These are phyloP conservation scores for Clavelina lepadiformis DNA, from an alignment of 23 tunicate genomes.

Conservation along the genomic window DNA sequence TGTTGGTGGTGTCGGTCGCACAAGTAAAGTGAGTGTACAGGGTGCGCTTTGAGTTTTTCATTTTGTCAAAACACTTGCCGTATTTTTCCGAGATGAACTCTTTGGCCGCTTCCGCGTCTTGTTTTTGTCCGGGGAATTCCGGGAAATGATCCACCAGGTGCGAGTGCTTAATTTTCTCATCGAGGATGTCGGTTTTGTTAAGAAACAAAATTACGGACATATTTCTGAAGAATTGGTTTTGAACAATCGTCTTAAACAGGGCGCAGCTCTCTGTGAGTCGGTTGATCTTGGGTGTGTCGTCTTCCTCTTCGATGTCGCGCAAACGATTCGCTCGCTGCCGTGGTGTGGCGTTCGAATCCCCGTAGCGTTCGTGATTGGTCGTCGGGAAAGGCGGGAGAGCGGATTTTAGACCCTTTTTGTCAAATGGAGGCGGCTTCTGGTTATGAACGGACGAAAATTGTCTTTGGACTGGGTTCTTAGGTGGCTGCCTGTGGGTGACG, in stretches of 20 bases:
- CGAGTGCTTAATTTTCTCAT: slow-evolving; percentile 68
- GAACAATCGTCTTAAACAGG: slow-evolving; percentile 71
- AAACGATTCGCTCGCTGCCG: neutral
- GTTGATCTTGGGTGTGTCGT: slow-evolving; percentile 26
- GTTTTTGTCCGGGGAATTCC: slow-evolving; percentile 39
- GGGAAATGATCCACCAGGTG: slow-evolving; percentile 62
- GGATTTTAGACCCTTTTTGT: neutral
- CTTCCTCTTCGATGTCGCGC: neutral
- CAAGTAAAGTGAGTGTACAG: slow-evolving; percentile 89
- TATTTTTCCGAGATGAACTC: slow-evolving; percentile 56
- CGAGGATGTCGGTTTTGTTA: slow-evolving; percentile 84
- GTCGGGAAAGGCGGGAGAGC: slow-evolving; percentile 37
- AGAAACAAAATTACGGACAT: slow-evolving; percentile 86
- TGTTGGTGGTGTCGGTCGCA: slow-evolving; percentile 91
- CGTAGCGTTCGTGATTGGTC: neutral
- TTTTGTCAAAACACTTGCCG: slow-evolving; percentile 46
- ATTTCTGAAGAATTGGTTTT: slow-evolving; percentile 56
- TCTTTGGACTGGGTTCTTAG: slow-evolving; percentile 1
- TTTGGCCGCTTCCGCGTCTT: slow-evolving; percentile 58
- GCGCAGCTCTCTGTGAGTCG: slow-evolving; percentile 72
- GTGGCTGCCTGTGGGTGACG: neutral
- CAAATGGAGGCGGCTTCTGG: neutral
- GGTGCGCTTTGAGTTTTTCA: slow-evolving; percentile 62
- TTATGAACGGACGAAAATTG: slow-evolving; percentile 17
- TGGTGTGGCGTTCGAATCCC: neutral